Conservation (phyloP, 2,888 invertebrate species). For the Drosophila nigricruria region DNA sequence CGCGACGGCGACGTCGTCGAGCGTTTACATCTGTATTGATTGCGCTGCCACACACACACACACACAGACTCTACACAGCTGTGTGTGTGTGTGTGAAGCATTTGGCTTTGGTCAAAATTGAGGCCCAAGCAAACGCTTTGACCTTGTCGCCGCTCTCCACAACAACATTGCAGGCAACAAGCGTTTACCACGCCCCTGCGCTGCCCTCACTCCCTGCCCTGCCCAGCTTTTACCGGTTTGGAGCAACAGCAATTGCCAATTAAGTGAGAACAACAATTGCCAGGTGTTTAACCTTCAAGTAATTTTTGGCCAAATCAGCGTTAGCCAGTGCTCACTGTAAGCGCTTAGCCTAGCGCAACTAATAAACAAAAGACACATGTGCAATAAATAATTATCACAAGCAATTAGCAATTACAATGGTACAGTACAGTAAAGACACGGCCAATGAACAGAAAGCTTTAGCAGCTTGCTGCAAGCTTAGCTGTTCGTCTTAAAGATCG, state of each 20-base stretch:
- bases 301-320: neutral
- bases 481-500: neutral
- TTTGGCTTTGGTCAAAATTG: conserved; percentile 38
- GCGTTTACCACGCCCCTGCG: conserved; percentile 7
- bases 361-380: conserved; percentile 1
- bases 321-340: conserved; percentile 13
- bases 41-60: conserved; percentile 28
- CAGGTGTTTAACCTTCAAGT: conserved; percentile 27
- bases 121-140: conserved; percentile 51
- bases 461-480: neutral
- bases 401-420: neutral
- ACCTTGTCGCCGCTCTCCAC: conserved; percentile 64
- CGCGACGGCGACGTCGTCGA: conserved; percentile 39
- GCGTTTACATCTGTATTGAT: conserved; percentile 45
- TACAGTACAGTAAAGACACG: neutral
- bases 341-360: neutral
- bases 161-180: conserved; percentile 21
- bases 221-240: conserved; percentile 33
- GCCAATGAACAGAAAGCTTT: neutral
- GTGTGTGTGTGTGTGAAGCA: conserved; percentile 3
- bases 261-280: conserved; percentile 23
- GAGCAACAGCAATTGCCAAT: conserved; percentile 24
- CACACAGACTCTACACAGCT: neutral
- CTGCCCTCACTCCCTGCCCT: neutral
- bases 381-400: conserved; percentile 4